These are phyloP conservation scores for Alentia gelatinosa DNA, from an alignment of 2,888 invertebrate species.

Conservation along the genomic window DNA sequence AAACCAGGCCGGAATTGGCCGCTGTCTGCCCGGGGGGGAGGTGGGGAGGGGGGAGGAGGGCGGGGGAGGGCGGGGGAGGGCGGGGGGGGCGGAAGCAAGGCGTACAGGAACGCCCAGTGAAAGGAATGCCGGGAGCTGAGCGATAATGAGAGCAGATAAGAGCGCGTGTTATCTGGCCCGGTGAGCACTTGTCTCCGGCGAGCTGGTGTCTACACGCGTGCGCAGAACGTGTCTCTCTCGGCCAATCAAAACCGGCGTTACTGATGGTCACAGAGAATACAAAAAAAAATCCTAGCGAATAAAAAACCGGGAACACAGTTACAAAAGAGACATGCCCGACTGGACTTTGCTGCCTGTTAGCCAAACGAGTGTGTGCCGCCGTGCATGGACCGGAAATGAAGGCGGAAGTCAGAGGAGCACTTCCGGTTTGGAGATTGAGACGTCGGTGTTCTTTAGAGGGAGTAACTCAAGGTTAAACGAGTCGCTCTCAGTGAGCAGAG, in stretches of 20 bases:
- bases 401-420: not conserved
- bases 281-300: not conserved
- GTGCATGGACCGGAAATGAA: too few relatives aligned
- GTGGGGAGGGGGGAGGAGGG: not conserved
- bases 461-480: not conserved
- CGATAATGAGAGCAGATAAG: constrained; percentile 21
- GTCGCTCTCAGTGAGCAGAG: too few relatives aligned
- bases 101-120: not conserved
- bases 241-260: not conserved
- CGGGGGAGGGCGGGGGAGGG: not conserved
- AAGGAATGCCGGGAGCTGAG: not conserved
- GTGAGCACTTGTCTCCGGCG: not conserved
- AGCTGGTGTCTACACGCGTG: not conserved
- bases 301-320: not conserved
- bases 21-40: not conserved
- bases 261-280: not conserved
- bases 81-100: not conserved
- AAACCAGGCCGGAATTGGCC: not conserved
- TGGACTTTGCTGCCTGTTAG: not conserved
- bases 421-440: not conserved
- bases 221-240: not conserved
- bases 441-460: not conserved
- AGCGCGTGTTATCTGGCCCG: not conserved
- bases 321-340: not conserved
- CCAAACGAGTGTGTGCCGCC: too few relatives aligned